Evolutionary conservation across 2,797 vertebrate genomes (phyloP), one percentile per base, ranked within the genome.

Genomic region (Siniperca undulata): DNA sequence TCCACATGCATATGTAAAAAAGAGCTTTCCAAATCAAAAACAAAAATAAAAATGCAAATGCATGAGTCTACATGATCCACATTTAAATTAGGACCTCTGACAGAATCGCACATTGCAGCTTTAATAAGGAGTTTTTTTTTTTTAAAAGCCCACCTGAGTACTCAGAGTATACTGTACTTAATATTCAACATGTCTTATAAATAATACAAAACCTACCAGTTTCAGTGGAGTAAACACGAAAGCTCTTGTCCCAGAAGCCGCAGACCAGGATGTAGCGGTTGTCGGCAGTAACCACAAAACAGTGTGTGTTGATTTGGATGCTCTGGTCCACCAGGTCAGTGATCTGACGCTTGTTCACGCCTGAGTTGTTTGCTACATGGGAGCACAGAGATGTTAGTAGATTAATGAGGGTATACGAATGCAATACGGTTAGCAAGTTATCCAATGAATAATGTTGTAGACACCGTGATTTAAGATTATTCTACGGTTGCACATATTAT

Each of bases 161-260:
- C 52, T 62, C 34, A 9, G 2, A 59, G 38, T 62, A 13, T 2
- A 52, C 42, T 27, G 9, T 13, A 20, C 24, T 40, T 56, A 11
- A 61, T 17, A n/a, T 50, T 50, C 12, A 53, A 44, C 13, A 22
- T 10, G 6, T 40, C 42, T 70, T 17, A 61, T 34, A 20, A 72
- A 67, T 61, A 48, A 66, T n/a, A 53, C 3, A 48, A 22, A 61
- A 85, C 73, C 1, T 92, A 99, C 99, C 99, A 80, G 98, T 99
- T 94, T 99, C 99, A n/a, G 98, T 98, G 5, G 99, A 99, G 93
- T 99, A 99, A 85, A 99, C 98, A 30, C 98, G 94, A 94, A 99
- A 99, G 88, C 99, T 99, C 93, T 99, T 99, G 95, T 99, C 99
- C 99, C 99, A 99, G 96, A 99, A 99, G 34, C 99, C 99, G 70